Conservation (phyloP, 2,888 invertebrate genomes). For the Latrodectus elegans region DNA sequence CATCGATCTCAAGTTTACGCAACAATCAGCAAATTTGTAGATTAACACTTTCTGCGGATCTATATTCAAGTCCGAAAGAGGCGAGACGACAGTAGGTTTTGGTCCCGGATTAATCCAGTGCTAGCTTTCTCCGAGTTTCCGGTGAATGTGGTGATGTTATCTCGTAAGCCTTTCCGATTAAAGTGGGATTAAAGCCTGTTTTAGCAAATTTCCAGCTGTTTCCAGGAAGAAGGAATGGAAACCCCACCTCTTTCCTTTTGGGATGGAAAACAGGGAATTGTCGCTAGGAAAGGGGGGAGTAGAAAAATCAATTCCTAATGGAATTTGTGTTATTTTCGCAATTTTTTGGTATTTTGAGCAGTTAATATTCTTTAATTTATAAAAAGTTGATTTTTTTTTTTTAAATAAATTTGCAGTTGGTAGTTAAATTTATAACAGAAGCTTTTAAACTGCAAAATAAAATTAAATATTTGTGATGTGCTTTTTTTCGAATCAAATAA, state of each 20-base stretch:
- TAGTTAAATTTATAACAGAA: no score
- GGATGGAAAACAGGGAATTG: no score
- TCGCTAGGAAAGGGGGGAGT: no score
- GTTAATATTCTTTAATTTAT: no score
- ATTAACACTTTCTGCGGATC: slow-evolving; percentile 31
- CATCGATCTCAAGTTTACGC: slow-evolving; percentile 9
- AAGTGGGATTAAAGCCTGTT: slow-evolving; percentile 35
- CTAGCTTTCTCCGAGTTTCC: slow-evolving; percentile 19
- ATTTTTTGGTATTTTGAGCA: no score
- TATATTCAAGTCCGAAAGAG: not conserved
- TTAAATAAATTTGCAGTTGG: no score
- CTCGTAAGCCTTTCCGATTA: slow-evolving; percentile 45
- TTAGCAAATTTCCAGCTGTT: slow-evolving; percentile 11
- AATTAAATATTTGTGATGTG: no score
- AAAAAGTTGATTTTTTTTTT: no score
- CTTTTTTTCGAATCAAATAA: no score
- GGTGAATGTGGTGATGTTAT: slow-evolving; percentile 42
- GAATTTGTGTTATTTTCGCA: no score
- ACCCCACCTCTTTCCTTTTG: not conserved
- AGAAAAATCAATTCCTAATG: no score
- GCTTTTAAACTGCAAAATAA: no score
- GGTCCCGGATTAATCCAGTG: slow-evolving; percentile 18
- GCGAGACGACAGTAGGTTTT: slow-evolving; percentile 5
- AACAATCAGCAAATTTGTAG: slow-evolving; percentile 41
- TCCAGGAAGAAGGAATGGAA: slow-evolving; percentile 3